Evolutionary conservation across 35 echinoderm and acorn worm species (phyloP), one percentile per base, ranked within the genome.

Genomic region (Ophioderma brevispina): DNA sequence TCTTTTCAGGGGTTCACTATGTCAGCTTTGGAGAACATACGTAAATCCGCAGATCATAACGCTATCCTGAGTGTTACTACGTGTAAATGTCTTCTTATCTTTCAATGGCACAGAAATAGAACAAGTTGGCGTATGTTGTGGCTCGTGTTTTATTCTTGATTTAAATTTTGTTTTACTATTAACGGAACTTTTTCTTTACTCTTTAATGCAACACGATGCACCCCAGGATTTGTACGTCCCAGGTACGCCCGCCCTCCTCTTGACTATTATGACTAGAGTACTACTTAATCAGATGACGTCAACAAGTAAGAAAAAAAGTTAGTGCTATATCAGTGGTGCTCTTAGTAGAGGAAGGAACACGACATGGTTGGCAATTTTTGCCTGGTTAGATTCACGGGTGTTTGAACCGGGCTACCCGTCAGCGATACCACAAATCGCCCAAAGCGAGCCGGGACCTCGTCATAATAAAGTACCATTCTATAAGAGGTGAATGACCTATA

Each of bases 1-100:
- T 13, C 23, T 25, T 70, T 70, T 70, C n/a, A 8, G n/a, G 59
- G 59, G 59, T 18, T 70, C 59, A 25, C 59, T 70, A 25, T 70
- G 28, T 25, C 59, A 70, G 59, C 59, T 70, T 70, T 70, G 15
- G 59, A 70, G 28, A 13, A 30, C 59, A 70, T 70, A 70, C 59
- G 59, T 70, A 70, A 70, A 70, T 70, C 59, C 59, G 59, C n/a
- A 70, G 28, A 70, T 70, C 59, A 70, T 70, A 70, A 70, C 3
- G 59, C n/a, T 25, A 70, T 70, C 59, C 59, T 70, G 59, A 15
- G 28, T 70, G 28, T 70, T 70, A 70, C 59, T 70, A 70, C 59
- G 59, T 70, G 59, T 70, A 70, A 70, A 70, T 70, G 59, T 70
- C 59, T 70, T 70, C 59, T 70, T 70, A 70, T 70, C 59, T 70